A percentile compares a stretch with the other conserved stretches of the same genome.
Conservation (phyloP, 2,888 invertebrate species). For the Tribolium freemani region DNA sequence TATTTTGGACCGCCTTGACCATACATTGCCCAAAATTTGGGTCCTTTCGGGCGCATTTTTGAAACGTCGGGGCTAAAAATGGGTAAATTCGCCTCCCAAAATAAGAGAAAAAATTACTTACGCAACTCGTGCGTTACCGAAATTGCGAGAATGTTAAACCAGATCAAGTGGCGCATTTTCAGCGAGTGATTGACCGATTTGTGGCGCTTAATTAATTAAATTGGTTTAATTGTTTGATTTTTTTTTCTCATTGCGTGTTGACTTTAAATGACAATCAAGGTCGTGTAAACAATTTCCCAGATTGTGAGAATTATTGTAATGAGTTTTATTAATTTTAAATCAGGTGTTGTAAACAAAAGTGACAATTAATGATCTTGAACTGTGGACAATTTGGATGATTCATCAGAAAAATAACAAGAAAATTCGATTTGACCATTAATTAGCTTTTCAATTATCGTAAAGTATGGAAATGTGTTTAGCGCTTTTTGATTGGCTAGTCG, state of each 20-base stretch:
- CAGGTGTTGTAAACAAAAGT: neutral
- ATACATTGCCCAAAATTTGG: slow-evolving; percentile 6
- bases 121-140: neutral
- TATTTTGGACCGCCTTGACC: slow-evolving; percentile 1
- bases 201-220: neutral
- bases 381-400: neutral
- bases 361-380: neutral
- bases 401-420: too few species aligned
- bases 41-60: slow-evolving; percentile 7
- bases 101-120: neutral
- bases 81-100: neutral
- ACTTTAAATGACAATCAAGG: neutral
- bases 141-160: neutral
- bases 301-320: neutral
- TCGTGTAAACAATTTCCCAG: neutral
- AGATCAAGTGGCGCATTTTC: neutral
- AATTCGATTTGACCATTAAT: too few species aligned
- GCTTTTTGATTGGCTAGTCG: too few species aligned
- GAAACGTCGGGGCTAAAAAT: slow-evolving; percentile 4
- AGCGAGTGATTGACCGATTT: neutral
- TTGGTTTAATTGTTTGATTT: neutral
- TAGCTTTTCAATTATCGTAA: too few species aligned
- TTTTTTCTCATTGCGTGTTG: neutral
- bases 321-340: neutral
- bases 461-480: too few species aligned